Base-by-base conservation (phyloP, 2,888 invertebrate species). In the Caenorhabditis macrosperma region DNA sequence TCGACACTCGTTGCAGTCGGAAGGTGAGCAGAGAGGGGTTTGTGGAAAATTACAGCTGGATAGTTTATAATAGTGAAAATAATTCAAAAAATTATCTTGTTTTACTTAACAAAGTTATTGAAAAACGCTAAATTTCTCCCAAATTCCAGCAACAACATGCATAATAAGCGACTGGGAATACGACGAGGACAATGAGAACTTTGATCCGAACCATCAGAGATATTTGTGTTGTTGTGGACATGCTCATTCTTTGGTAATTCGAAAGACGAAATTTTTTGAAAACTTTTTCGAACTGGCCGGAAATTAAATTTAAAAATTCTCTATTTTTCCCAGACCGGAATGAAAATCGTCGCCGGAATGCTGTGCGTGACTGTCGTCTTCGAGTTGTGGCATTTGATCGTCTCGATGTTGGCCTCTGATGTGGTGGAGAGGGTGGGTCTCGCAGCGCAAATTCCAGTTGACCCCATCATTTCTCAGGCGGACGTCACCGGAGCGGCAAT, bases 331-430 rank as follows among this genome's bases (percentile, higher is more conserved):
- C 76, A 86, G 87, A 86, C 83, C 5, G 88, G 88, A 6, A 85
- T 88, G 55, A 82, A 83, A 52, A 78, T 87, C 9, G 83, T 88
- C n/a, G 86, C 87, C 15, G 87, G 82, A 9, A 79, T 87, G 69
- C 46, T 87, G 26, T 82, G 81, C 46, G 69, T 88, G 12, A 88
- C 86, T 5, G 88, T 87, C 2, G 50, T 82, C 17, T 81, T 86
- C 35, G 88, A 88, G 52, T 17, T 88, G 0, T 88, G 87, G 86
- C 82, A 85, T 35, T 67, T 88, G 24, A 63, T 78, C 7, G 72
- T 83, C 38, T 64, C 76, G 1, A 44, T 76, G 24, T 28, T 76
- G 20, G 75, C 76, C 10, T 57, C 75, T 4, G 66, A 63, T n/a
- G 33, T 78, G 28, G 50, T 78, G 24, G 71, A 71, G 22, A 69